Evolutionary conservation across 2,113 vertebrate genomes (phyloP).

Genomic region (Colaptes auratus): DNA sequence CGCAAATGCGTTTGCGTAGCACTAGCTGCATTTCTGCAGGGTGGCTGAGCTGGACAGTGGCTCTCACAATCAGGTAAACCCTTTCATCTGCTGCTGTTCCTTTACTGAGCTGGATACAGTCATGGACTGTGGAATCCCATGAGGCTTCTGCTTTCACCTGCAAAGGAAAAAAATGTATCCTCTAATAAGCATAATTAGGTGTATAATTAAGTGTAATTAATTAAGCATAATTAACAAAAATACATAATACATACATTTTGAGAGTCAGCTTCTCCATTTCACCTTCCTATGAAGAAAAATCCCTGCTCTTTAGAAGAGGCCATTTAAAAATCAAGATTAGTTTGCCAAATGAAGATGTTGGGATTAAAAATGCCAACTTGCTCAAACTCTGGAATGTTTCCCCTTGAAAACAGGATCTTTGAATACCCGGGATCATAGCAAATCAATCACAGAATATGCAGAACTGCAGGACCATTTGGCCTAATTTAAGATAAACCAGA

Average conservation of each 20-base stretch:
- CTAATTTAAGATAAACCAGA: constrained; percentile 27
- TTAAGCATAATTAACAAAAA: constrained; percentile 68
- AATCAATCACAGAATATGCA: constrained; percentile 42
- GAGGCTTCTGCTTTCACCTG: constrained; percentile 95
- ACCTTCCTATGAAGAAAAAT: constrained; percentile 25
- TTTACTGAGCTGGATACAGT: constrained; percentile 90
- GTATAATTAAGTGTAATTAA: constrained; percentile 58
- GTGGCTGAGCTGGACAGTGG: constrained; percentile 92
- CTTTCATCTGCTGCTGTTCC: constrained; percentile 85
- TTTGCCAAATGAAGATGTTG: constrained; percentile 1
- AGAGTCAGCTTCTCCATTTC: constrained; percentile 36
- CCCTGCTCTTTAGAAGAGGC: constrained; percentile 47
- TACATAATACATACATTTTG: constrained; percentile 70
- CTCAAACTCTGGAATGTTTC: constrained; percentile 36
- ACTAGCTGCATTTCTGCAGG: constrained; percentile 94
- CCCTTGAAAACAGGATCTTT: constrained; percentile 14
- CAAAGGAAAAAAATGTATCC: constrained; percentile 26
- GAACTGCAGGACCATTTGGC: constrained; percentile 2
- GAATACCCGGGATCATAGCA: constrained; percentile 19
- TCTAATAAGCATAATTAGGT: constrained; percentile 70
- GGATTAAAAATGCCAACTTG: constrained; percentile 66
- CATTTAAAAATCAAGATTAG: constrained; percentile 60
- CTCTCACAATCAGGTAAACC: constrained; percentile 88
- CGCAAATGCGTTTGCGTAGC: constrained; percentile 92
- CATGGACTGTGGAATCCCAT: constrained; percentile 94